phyloP scores from a whole-genome alignment of 2,113 vertebrate genomes.

The Oreamnos americanus region DNA sequence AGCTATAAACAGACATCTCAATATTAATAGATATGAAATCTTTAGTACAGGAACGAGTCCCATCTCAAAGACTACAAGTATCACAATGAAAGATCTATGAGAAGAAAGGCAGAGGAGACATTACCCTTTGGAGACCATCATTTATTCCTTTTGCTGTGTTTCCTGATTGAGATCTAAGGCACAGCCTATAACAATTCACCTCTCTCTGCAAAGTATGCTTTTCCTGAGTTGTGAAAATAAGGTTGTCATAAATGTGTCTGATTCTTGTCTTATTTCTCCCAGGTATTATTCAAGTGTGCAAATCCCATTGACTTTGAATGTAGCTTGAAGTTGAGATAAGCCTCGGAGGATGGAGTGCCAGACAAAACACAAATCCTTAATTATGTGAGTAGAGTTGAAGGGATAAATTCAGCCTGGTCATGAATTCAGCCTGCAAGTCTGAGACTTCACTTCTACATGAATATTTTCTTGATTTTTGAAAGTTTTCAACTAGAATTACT shows the following conservation, averaged over 20 bases:
- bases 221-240: slow-evolving; percentile 44
- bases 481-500: background rate
- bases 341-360: background rate
- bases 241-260: slow-evolving; percentile 56
- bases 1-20: slow-evolving; percentile 47
- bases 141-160: slow-evolving; percentile 29
- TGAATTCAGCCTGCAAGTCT: background rate
- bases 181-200: slow-evolving; percentile 17
- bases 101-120: slow-evolving; percentile 27
- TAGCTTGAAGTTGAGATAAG: background rate
- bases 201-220: slow-evolving; percentile 24
- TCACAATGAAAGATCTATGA: slow-evolving; percentile 12
- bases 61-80: background rate
- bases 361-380: slow-evolving; percentile 25
- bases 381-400: slow-evolving; percentile 26
- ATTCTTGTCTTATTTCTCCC: slow-evolving; percentile 57
- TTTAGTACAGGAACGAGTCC: background rate
- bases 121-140: slow-evolving; percentile 14
- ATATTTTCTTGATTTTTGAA: slow-evolving; percentile 21
- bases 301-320: slow-evolving; percentile 18
- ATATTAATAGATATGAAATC: slow-evolving; percentile 56
- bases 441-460: background rate
- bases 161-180: slow-evolving; percentile 47
- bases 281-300: slow-evolving; percentile 37
- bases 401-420: background rate